Conservation (phyloP, 2,888 invertebrate species). For the Cataglyphis rosenhaueri region DNA sequence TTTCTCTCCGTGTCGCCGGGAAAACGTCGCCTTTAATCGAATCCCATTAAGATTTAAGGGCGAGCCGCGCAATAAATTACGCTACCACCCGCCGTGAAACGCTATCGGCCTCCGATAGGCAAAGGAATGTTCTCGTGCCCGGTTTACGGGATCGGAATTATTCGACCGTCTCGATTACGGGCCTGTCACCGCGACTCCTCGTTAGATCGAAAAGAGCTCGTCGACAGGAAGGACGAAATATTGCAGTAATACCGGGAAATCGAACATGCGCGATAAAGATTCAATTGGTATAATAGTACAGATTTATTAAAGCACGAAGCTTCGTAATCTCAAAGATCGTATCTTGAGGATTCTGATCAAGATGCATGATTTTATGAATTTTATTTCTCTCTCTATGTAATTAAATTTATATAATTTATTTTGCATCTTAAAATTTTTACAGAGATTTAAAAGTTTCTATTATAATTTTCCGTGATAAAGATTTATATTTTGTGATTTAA, state of each 20-base stretch:
- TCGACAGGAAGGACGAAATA: conserved; percentile 35
- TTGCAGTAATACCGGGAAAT: conserved; percentile 14
- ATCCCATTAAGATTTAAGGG: conserved; percentile 81
- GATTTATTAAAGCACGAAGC: conserved; percentile 12
- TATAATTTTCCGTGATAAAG: not conserved
- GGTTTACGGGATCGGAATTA: conserved; percentile 73
- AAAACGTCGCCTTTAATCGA: conserved; percentile 80
- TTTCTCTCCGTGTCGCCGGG: conserved; percentile 73
- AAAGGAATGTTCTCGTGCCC: conserved; percentile 73
- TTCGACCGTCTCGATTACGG: conserved; percentile 71
- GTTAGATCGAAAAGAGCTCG: conserved; percentile 65
- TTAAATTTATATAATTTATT: not conserved
- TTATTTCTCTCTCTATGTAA: not conserved
- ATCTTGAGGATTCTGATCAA: not conserved
- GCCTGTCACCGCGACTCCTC: conserved; percentile 71
- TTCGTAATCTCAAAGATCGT: not conserved
- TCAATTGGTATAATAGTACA: not conserved
- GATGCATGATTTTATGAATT: not conserved
- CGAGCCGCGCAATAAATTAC: conserved; percentile 79
- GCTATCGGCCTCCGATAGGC: conserved; percentile 78
- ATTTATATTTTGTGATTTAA: not conserved
- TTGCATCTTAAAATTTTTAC: not conserved
- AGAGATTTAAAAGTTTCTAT: not conserved
- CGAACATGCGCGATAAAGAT: conserved; percentile 14
- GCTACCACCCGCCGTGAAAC: conserved; percentile 75